Conservation (phyloP, 1,140 invertebrate genomes). For the Cydia amplana region DNA sequence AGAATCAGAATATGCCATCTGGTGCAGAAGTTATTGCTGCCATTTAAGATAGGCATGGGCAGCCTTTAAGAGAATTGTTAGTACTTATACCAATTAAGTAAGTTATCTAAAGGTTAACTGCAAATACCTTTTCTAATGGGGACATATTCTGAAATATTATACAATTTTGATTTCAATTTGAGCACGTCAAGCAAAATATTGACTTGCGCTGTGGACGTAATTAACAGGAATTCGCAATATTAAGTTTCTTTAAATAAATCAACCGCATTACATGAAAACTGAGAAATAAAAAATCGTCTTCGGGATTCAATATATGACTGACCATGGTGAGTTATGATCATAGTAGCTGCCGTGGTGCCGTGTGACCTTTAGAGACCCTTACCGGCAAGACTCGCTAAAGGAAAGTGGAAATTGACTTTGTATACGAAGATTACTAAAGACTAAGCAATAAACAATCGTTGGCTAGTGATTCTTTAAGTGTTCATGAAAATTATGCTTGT, state of each 20-base stretch:
- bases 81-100: neutral
- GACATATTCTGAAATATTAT: no score
- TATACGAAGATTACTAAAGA: neutral
- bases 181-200: no score
- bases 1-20: neutral
- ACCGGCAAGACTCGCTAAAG: neutral
- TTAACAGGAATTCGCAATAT: no score
- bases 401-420: neutral
- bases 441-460: neutral
- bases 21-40: neutral
- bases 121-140: no score
- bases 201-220: no score
- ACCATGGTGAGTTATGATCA: neutral
- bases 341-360: neutral
- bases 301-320: neutral
- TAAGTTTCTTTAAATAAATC: no score
- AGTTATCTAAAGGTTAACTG: neutral
- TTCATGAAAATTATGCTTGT: neutral
- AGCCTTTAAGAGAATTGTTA: neutral
- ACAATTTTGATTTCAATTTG: no score
- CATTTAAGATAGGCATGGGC: conserved; percentile 5
- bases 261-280: no score
- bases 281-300: no score
- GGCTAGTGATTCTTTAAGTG: neutral
- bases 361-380: conserved; percentile 1